A percentile compares a stretch with the other conserved stretches of the same genome.
Conservation (phyloP, 2,113 vertebrate genomes). For the Nyctibius bracteatus region DNA sequence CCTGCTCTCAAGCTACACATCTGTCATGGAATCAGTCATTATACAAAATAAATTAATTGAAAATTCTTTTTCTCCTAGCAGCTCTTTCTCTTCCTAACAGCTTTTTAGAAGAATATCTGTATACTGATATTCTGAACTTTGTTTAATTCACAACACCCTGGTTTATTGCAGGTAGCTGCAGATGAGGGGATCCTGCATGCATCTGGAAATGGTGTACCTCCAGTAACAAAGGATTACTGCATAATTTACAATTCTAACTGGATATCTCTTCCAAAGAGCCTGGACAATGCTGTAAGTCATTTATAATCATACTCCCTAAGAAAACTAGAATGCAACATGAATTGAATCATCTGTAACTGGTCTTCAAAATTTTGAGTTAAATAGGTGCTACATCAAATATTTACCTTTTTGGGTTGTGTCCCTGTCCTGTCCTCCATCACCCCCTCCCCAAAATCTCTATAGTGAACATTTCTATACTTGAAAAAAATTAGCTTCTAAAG, state of each 20-base stretch:
- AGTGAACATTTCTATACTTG: not conserved
- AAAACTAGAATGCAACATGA: not conserved
- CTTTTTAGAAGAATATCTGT: not conserved
- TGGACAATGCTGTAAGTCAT: constrained; percentile 83
- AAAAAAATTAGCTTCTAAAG: not conserved
- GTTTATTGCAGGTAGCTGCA: constrained; percentile 74
- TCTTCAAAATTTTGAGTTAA: not conserved
- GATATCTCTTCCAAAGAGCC: constrained; percentile 74
- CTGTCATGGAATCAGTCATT: not conserved
- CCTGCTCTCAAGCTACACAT: not conserved
- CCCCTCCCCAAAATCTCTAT: accelerated
- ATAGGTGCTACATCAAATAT: not conserved
- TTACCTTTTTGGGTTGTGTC: not conserved
- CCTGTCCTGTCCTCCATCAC: not conserved
- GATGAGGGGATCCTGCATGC: constrained; percentile 84
- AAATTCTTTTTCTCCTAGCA: not conserved
- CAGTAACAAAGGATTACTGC: constrained; percentile 81
- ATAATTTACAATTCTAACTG: constrained; percentile 82
- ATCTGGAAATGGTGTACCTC: constrained; percentile 38
- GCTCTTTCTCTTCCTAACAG: not conserved
- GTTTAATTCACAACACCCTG: not conserved
- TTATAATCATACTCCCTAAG: not conserved
- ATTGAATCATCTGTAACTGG: not conserved
- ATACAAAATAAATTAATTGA: not conserved
- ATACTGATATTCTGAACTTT: not conserved